These are phyloP conservation scores for Choristoneura rosaceana DNA, from an alignment of 2,888 invertebrate species.

Conservation along the genomic window DNA sequence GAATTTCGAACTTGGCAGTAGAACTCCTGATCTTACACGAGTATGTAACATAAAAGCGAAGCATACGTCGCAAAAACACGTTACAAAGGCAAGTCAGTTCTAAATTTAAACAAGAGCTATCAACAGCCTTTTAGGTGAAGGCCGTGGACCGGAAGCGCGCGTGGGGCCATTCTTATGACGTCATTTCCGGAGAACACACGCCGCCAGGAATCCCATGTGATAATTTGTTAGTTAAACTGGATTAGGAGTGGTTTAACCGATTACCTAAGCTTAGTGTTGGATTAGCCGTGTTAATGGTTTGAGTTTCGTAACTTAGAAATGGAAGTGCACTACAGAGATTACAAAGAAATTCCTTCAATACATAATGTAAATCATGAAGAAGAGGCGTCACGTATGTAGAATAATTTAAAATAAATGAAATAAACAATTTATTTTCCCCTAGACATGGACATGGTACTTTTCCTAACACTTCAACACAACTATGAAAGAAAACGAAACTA, in stretches of 20 bases:
- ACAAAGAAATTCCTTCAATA: background rate
- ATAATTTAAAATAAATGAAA: too few species aligned
- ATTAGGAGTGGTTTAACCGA: constrained; percentile 58
- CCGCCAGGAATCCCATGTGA: constrained; percentile 57
- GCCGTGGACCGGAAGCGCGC: constrained; percentile 71
- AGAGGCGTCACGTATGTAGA: too few species aligned
- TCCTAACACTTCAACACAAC: too few species aligned
- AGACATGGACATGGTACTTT: too few species aligned
- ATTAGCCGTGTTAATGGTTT: constrained; percentile 36
- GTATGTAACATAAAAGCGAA: background rate
- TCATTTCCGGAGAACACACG: constrained; percentile 70
- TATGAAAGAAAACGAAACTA: too few species aligned
- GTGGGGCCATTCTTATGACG: constrained; percentile 66
- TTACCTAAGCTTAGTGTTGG: constrained; percentile 45
- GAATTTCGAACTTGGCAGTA: too few species aligned
- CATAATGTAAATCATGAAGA: too few species aligned
- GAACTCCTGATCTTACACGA: background rate
- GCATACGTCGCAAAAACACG: constrained; percentile 37
- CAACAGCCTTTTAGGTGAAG: constrained; percentile 74
- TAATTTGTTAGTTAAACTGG: constrained; percentile 66
- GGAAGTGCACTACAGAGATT: constrained; percentile 24
- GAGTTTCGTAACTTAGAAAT: constrained; percentile 27
- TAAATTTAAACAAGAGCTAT: constrained; percentile 40
- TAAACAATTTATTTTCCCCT: too few species aligned
- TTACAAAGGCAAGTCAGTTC: constrained; percentile 37